Conservation (phyloP, 2,113 vertebrate species). For the Austrofundulus limnaeus region DNA sequence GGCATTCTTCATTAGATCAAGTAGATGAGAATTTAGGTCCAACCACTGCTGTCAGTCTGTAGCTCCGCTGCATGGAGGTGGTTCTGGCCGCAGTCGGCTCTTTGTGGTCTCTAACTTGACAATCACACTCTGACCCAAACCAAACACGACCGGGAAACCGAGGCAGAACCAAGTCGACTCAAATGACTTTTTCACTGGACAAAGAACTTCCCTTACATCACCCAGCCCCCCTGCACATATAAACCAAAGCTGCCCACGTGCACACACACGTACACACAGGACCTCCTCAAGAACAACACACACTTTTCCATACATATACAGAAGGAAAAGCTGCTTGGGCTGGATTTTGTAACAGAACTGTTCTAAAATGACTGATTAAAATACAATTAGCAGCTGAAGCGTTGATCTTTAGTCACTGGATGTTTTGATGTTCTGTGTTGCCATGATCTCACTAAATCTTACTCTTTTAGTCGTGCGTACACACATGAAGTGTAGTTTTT, state of each 20-base stretch:
- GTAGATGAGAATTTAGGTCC: slow-evolving; percentile 17
- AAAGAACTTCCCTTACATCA: slow-evolving; percentile 48
- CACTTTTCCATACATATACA: neutral
- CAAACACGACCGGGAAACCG: slow-evolving; percentile 63
- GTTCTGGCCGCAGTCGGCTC: slow-evolving; percentile 58
- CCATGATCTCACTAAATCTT: slow-evolving; percentile 9
- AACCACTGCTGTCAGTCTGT: slow-evolving; percentile 24
- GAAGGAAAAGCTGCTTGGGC: slow-evolving; percentile 9
- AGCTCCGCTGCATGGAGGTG: slow-evolving; percentile 29
- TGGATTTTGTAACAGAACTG: slow-evolving; percentile 43
- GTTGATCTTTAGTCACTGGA: slow-evolving; percentile 17
- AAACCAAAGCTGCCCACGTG: slow-evolving; percentile 60
- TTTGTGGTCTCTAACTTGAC: slow-evolving; percentile 65
- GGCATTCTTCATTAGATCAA: slow-evolving; percentile 23
- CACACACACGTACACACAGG: slow-evolving; percentile 11
- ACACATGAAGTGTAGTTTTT: slow-evolving; percentile 21
- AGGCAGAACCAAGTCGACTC: slow-evolving; percentile 43
- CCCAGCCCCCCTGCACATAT: slow-evolving; percentile 37
- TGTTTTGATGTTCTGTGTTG: slow-evolving; percentile 25
- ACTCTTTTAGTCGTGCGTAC: slow-evolving; percentile 2
- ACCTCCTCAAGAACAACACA: neutral
- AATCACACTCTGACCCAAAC: slow-evolving; percentile 68
- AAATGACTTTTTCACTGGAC: neutral
- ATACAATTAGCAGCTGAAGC: slow-evolving; percentile 3
- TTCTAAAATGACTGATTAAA: slow-evolving; percentile 13